Base-by-base conservation (phyloP, 2,113 vertebrate species). In the Typhlomys cinereus region DNA sequence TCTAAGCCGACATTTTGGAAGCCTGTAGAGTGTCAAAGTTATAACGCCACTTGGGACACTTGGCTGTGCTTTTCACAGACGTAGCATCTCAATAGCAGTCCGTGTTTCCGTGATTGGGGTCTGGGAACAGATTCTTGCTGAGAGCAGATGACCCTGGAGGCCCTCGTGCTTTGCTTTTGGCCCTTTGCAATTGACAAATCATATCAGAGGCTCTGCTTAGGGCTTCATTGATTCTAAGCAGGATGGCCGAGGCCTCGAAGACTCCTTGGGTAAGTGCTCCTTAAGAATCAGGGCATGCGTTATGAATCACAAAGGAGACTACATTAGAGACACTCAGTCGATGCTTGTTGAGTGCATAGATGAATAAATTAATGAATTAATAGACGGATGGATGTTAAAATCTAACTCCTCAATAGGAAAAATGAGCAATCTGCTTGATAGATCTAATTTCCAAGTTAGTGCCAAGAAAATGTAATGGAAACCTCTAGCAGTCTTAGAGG, bases 1-100 rank as follows among this genome's bases (percentile, higher is more conserved):
- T 95, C 92, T 84, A 61, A 88, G 57, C 88, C 69, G 75, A 89
- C 89, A 91, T 95, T 96, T 91, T 96, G 86, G 89, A 95, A n/a
- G 94, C 88, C 80, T 87, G 75, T 83, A 95, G 90, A 94, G 85
- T 95, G 57, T 67, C 88, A 84, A 92, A 93, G 62, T 84, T 84
- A 83, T 74, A 93, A 94, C 70, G 50, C 39, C 89, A 89, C 94
- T 82, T 94, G 92, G 85, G 89, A 95, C 59, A 90, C 80, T 90
- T 89, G 94, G 89, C 94, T 78, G 92, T 89, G 79, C 92, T 74
- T 96, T 96, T 90, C 46, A 81, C 85, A 81, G 93, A 95, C 87
- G 73, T 64, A 59, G 64, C 95, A 92, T 94, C 89, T 94, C 83
- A 87, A 76, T 86, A 92, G 67, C 57, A 91, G 66, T 92, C 80